Evolutionary conservation across 2,888 invertebrate genomes (phyloP).

Genomic region (Serrognathus titanus): DNA sequence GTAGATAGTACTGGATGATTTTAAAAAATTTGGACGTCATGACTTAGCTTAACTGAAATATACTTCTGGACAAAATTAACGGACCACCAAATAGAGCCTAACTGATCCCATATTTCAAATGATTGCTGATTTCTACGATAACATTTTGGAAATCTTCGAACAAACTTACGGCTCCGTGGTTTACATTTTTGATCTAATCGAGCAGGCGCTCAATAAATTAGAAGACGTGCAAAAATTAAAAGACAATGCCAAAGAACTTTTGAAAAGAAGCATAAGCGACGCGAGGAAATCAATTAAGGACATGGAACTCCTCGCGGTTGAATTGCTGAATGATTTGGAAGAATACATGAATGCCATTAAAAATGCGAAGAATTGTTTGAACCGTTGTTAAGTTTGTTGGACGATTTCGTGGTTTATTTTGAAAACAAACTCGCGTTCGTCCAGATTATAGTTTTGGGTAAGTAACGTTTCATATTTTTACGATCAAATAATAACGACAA

Average conservation of each 20-base stretch:
- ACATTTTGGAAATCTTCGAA: neutral
- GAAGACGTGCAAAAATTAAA: conserved; percentile 25
- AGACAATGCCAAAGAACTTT: conserved; percentile 22
- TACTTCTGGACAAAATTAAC: no score
- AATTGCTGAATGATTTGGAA: conserved; percentile 23
- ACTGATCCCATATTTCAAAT: conserved; percentile 3
- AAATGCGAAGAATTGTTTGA: conserved; percentile 24
- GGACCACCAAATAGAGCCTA: no score
- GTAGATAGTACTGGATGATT: no score
- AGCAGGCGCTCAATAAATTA: conserved; percentile 19
- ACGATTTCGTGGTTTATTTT: conserved; percentile 27
- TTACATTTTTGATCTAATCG: conserved; percentile 1
- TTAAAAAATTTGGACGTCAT: no score
- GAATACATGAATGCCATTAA: conserved; percentile 18
- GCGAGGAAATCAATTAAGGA: conserved; percentile 24
- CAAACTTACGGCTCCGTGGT: neutral
- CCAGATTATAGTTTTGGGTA: conserved; percentile 28
- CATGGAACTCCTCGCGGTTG: conserved; percentile 20
- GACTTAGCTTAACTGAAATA: no score
- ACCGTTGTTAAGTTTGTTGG: conserved; percentile 25
- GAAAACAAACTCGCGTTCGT: conserved; percentile 27
- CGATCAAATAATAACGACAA: neutral
- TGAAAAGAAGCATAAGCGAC: conserved; percentile 24
- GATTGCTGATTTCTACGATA: neutral
- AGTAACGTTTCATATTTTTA: conserved; percentile 6